Evolutionary conservation across 2,888 invertebrate species (phyloP), one percentile per base, ranked within the genome.

Genomic region (Pedicia rivosa): DNA sequence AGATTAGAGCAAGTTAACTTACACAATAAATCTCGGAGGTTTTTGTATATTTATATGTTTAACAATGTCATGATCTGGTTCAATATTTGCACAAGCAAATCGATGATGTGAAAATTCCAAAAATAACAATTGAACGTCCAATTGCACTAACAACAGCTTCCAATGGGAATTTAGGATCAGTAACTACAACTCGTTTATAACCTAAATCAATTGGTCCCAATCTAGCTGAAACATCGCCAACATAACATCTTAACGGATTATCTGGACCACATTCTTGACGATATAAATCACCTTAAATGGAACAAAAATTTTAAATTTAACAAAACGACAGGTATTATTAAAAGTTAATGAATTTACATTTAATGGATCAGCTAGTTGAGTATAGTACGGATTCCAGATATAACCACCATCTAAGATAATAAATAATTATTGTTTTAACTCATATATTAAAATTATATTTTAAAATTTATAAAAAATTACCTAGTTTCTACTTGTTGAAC

Each of bases 371-470:
- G 88, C 88, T 1, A 90, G 64, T 59, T 90, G 88, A 2, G 87
- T 87, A 52, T 78, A 88, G 63, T 73, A 82, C 0, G 90, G 90
- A 67, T 90, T 90, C 88, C 88, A 90, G 9, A 80, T 70, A 53
- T 87, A 90, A 6, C 91, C 91, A 16, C 82, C 87, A 2, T 90
- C 90, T 8, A 87, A n/a, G n/a, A n/a, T n/a, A n/a, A n/a, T n/a
- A n/a, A n/a, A n/a, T n/a, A n/a, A n/a, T n/a, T n/a, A n/a, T n/a
- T n/a, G n/a, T n/a, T n/a, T n/a, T n/a, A n/a, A n/a, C n/a, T n/a
- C n/a, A n/a, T n/a, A n/a, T n/a, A n/a, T n/a, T n/a, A n/a, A n/a
- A n/a, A n/a, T n/a, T n/a, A n/a, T n/a, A n/a, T n/a, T n/a, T n/a
- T n/a, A n/a, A n/a, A n/a, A n/a, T n/a, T n/a, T n/a, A n/a, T n/a